These are phyloP conservation scores for Podarcis siculus DNA, from an alignment of 2,797 vertebrate genomes.

Conservation along the genomic window DNA sequence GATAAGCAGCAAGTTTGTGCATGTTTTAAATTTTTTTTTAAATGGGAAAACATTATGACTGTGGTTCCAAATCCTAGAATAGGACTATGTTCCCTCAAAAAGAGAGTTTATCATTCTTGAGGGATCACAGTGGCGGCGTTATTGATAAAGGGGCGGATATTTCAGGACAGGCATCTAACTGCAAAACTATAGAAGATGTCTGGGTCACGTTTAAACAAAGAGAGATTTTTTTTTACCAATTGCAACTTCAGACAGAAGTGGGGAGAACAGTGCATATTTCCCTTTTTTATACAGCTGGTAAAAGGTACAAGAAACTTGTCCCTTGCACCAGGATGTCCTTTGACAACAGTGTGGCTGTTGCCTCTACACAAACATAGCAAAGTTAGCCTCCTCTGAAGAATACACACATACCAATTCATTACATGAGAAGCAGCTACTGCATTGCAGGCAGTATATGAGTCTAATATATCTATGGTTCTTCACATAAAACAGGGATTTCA, in stretches of 20 bases:
- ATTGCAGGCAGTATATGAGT: no score
- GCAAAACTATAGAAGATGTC: background rate
- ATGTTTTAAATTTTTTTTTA: background rate
- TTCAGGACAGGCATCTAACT: background rate
- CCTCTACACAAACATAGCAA: background rate
- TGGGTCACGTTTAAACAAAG: background rate
- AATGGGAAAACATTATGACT: background rate
- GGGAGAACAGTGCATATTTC: background rate
- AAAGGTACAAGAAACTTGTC: background rate
- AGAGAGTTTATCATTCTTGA: background rate
- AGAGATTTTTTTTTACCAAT: background rate
- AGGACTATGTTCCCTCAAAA: background rate
- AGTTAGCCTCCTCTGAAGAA: background rate
- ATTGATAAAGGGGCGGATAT: background rate
- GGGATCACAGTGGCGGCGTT: no score
- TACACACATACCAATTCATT: background rate
- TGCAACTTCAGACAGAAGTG: background rate
- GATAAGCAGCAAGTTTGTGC: background rate
- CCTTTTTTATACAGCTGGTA: background rate
- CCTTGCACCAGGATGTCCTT: background rate
- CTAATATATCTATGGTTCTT: no score
- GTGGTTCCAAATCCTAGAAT: background rate
- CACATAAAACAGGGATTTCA: background rate
- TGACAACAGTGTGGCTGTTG: background rate
- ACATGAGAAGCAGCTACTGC: background rate